These are phyloP conservation scores for Phalacrocorax carbo DNA, from an alignment of 2,113 vertebrate genomes.

Conservation along the genomic window DNA sequence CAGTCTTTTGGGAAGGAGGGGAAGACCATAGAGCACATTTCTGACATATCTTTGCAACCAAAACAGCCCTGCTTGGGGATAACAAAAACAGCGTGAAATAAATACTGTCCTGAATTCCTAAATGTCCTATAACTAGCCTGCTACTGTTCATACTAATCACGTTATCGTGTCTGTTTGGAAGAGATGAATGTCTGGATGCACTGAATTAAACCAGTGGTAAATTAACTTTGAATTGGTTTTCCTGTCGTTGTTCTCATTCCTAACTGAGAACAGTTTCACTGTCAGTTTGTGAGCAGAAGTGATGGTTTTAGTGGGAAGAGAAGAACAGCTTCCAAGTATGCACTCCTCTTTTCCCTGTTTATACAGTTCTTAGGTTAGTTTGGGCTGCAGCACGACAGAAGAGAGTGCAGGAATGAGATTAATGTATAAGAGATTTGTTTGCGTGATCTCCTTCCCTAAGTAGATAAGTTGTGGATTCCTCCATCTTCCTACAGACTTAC, in stretches of 20 bases:
- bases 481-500: not conserved
- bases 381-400: not conserved
- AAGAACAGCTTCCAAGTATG: not conserved
- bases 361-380: not conserved
- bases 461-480: not conserved
- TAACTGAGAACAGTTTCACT: not conserved
- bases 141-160: not conserved
- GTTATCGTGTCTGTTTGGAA: not conserved
- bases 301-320: not conserved
- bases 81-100: not conserved
- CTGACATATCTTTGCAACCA: not conserved
- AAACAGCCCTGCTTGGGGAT: not conserved
- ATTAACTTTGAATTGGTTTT: not conserved
- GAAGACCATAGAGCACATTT: not conserved
- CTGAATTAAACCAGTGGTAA: not conserved
- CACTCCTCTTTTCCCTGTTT: not conserved
- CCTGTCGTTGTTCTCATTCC: not conserved
- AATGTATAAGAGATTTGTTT: not conserved
- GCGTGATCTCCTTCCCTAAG: not conserved
- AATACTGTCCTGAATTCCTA: not conserved
- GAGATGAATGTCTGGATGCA: not conserved
- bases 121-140: not conserved
- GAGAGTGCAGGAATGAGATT: not conserved
- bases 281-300: not conserved
- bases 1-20: not conserved